Evolutionary conservation across 2,113 vertebrate genomes (phyloP).

Genomic region (Dolichotis patagonum): DNA sequence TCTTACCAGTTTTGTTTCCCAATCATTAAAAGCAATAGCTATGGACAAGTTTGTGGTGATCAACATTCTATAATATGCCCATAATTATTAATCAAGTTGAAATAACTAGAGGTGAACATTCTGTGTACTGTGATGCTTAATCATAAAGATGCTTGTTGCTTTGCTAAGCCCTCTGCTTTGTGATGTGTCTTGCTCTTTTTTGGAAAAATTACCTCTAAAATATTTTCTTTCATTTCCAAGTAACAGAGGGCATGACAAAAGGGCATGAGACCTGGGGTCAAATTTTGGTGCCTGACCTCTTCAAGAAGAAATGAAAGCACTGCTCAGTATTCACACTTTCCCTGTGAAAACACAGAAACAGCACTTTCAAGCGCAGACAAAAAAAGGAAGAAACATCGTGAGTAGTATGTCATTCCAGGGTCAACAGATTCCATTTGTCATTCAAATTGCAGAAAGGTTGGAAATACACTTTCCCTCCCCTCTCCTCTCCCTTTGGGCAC

Average conservation of each 20-base stretch:
- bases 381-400: constrained; percentile 51
- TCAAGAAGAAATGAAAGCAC: constrained; percentile 17
- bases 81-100: not conserved
- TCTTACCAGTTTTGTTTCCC: constrained; percentile 32
- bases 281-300: constrained; percentile 37
- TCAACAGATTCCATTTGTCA: constrained; percentile 57
- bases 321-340: constrained; percentile 40
- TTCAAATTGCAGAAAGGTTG: constrained; percentile 1
- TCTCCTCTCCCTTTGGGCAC: not conserved
- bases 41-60: not conserved
- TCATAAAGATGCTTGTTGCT: constrained; percentile 35
- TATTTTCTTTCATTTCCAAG: constrained; percentile 79
- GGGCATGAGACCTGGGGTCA: constrained; percentile 14
- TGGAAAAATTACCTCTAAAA: constrained; percentile 59
- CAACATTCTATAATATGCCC: not conserved
- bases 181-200: constrained; percentile 4
- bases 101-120: not conserved
- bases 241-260: constrained; percentile 47
- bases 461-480: not conserved
- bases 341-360: not conserved
- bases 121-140: not conserved
- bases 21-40: not conserved
- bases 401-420: constrained; percentile 2
- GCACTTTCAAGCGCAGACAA: not conserved
- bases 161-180: constrained; percentile 33